phyloP scores from a whole-genome alignment of 2,113 vertebrate genomes.

The Leptobrachium ailaonicum region DNA sequence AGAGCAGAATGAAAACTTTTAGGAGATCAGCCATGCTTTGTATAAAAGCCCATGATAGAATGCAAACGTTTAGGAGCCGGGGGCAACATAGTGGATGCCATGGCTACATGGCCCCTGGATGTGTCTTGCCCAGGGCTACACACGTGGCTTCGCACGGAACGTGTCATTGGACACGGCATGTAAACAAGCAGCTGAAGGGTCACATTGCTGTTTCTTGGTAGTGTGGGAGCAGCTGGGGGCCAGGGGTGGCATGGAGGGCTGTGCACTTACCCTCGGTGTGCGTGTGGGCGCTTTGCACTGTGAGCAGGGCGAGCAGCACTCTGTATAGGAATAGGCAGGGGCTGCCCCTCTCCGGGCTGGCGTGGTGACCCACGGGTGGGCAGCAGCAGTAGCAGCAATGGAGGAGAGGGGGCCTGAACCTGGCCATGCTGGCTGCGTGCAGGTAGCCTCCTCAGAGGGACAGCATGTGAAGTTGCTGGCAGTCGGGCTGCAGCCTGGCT shows the following conservation, averaged over 20 bases:
- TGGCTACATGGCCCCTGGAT: too few species aligned
- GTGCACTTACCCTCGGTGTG: slow-evolving; percentile 36
- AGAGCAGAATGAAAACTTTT: too few species aligned
- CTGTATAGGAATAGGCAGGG: slow-evolving; percentile 22
- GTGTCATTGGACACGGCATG: too few species aligned
- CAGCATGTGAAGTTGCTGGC: slow-evolving; percentile 14
- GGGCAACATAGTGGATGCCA: too few species aligned
- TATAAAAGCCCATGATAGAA: too few species aligned
- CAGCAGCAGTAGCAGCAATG: slow-evolving; percentile 19
- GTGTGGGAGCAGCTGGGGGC: too few species aligned
- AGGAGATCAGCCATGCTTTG: too few species aligned
- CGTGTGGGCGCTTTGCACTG: slow-evolving; percentile 31
- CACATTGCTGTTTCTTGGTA: too few species aligned
- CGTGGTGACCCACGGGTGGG: background rate
- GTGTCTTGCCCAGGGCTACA: too few species aligned
- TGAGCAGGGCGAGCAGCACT: slow-evolving; percentile 28
- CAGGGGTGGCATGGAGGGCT: background rate
- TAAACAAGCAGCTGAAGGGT: too few species aligned
- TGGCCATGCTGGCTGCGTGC: slow-evolving; percentile 23
- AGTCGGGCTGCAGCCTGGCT: background rate
- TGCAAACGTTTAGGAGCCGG: too few species aligned
- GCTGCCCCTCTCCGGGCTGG: slow-evolving; percentile 3
- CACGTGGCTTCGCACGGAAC: too few species aligned
- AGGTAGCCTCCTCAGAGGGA: slow-evolving; percentile 6
- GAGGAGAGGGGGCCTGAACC: background rate